A percentile compares a stretch with the other conserved stretches of the same genome.
phyloP scores from a whole-genome alignment of 2,113 vertebrate genomes.

The Cranoglanis bouderius region DNA sequence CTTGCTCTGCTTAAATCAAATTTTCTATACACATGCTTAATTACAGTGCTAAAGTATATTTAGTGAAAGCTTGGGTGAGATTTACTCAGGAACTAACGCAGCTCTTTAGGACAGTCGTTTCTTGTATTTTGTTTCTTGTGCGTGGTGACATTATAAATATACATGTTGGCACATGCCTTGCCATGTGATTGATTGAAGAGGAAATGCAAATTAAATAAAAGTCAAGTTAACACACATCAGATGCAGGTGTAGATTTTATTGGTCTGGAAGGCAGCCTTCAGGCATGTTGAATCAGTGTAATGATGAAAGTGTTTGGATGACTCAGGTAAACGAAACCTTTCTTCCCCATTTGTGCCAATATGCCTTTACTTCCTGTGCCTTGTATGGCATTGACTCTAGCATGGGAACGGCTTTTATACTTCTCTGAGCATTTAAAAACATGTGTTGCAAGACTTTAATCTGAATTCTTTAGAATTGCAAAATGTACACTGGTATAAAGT shows the following conservation, averaged over 20 bases:
- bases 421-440: neutral
- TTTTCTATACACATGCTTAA: conserved; percentile 13
- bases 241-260: neutral
- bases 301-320: conserved; percentile 28
- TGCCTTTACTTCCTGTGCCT: conserved; percentile 31
- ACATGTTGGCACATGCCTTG: neutral
- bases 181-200: neutral
- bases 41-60: neutral
- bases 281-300: conserved; percentile 34
- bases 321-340: conserved; percentile 30
- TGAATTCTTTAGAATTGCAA: conserved; percentile 4
- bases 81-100: neutral
- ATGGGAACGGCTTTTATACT: neutral
- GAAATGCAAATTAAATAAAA: conserved; percentile 2
- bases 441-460: neutral
- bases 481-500: neutral
- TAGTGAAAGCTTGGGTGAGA: neutral
- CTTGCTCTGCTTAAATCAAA: neutral
- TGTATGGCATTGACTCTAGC: neutral
- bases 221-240: conserved; percentile 16
- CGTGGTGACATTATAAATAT: neutral
- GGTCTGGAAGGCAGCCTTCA: conserved; percentile 6
- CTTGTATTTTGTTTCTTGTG: neutral
- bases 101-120: neutral
- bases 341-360: conserved; percentile 40